Evolutionary conservation across 2,113 vertebrate genomes (phyloP).

Genomic region (Caracal caracal): DNA sequence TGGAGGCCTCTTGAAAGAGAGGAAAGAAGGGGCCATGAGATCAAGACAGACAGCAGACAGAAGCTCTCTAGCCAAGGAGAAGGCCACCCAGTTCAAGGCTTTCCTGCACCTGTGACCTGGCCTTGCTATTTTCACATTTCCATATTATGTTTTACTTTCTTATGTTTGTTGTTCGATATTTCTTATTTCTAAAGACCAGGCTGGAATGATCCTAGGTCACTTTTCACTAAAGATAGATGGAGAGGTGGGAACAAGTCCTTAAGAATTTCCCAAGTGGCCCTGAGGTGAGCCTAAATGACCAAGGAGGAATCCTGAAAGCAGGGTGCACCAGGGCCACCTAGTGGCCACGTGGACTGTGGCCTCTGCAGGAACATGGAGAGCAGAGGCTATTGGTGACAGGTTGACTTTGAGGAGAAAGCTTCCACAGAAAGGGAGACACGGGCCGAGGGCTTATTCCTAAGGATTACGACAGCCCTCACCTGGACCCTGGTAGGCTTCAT

Average conservation of each 20-base stretch:
- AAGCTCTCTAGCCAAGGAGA: background rate
- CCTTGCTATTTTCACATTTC: background rate
- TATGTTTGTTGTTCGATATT: background rate
- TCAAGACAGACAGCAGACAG: background rate
- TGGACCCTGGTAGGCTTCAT: background rate
- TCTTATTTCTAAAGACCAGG: constrained; percentile 40
- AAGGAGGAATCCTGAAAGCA: background rate
- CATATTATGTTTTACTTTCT: background rate
- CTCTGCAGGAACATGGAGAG: background rate
- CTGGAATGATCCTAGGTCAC: background rate
- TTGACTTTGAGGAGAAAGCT: background rate
- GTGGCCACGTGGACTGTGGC: background rate
- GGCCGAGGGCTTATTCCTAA: background rate
- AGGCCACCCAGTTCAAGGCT: background rate
- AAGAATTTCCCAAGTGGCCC: background rate
- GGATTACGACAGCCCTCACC: background rate
- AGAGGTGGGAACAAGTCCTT: background rate
- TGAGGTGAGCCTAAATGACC: background rate
- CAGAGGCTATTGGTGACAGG: background rate
- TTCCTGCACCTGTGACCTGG: background rate
- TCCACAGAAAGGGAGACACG: background rate
- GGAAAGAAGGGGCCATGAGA: background rate
- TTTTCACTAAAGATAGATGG: constrained; percentile 21
- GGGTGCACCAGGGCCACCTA: constrained; percentile 58
- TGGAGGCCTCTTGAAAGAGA: background rate